Evolutionary conservation across 92 coral and sea anemone species (phyloP), one percentile per base, ranked within the genome.

Genomic region (Umimayanthus chanpuru): DNA sequence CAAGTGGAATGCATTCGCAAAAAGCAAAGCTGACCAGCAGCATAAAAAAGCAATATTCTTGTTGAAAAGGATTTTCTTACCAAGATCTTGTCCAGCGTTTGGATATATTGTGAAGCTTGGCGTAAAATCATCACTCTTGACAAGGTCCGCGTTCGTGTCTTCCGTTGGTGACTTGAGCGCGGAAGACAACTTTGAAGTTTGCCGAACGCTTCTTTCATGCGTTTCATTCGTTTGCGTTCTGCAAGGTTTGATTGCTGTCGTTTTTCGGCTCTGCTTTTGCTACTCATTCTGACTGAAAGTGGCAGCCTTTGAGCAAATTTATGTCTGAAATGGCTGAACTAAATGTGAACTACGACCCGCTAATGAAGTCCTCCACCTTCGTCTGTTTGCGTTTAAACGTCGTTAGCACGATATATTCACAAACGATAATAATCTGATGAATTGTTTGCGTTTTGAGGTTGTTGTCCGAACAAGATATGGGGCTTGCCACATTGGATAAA

Each of bases 161-260:
- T 61, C 1, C 26, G 4, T 61, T 61, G 68, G 25, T 61, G 18
- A 11, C 58, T 53, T 53, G 58, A 61, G 68, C 68, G 15, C 15
- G 84, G 84, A 9, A 80, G 71, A 56, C 68, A 30, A 14, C 84
- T 55, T 56, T 30, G 47, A 30, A 80, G 84, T 56, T 80, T 23
- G 12, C 32, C 71, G 36, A 25, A 80, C n/a, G 84, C 84, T 29
- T 56, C 71, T 55, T 25, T 32, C 23, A 80, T 12, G 9, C 44
- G 71, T 25, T 58, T 80, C 84, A 80, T 80, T 28, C 84, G 38
- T 80, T 18, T 55, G 23, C 84, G 70, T 30, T 80, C 84, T 3
- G 61, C 84, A 16, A n/a, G 26, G 32, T 80, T 80, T 29, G 84
- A 65, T 80, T 80, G 50, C 14, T 18, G 68, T 21, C 84, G 84